Percentiles rank a stretch among this genome's conserved stretches.
These are phyloP conservation scores for Lophochroa leadbeateri DNA, from an alignment of 2,113 vertebrate genomes.

Conservation along the genomic window DNA sequence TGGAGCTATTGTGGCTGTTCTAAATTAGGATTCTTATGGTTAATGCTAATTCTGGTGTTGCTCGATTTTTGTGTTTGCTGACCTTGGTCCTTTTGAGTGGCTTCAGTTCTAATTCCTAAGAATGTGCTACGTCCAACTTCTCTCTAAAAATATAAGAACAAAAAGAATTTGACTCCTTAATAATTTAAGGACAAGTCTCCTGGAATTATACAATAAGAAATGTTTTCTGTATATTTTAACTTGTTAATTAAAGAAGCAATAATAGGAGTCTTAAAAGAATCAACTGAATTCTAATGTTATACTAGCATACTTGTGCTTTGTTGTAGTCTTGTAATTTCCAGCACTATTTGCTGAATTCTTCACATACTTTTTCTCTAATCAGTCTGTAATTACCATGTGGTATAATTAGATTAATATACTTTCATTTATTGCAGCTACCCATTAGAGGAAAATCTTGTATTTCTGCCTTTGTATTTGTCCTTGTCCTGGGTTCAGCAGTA, in stretches of 20 bases:
- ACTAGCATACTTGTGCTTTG: not conserved
- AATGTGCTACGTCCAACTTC: not conserved
- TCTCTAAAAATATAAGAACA: not conserved
- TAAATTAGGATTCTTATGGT: not conserved
- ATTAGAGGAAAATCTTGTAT: constrained; percentile 39
- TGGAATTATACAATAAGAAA: not conserved
- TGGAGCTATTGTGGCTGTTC: not conserved
- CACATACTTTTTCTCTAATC: not conserved
- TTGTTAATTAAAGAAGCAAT: constrained; percentile 52
- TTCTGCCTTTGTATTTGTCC: constrained; percentile 17
- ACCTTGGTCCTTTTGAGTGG: not conserved
- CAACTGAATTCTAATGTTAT: not conserved
- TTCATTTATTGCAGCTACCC: constrained; percentile 10
- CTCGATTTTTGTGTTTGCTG: not conserved
- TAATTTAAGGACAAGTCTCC: constrained; percentile 48
- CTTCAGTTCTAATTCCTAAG: not conserved
- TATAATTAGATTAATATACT: constrained; percentile 65
- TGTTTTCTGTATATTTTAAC: constrained; percentile 29
- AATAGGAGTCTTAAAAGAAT: constrained; percentile 8
- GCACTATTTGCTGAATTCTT: not conserved
- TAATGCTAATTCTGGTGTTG: not conserved
- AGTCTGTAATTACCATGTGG: constrained; percentile 41
- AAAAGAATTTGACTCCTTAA: constrained; percentile 16
- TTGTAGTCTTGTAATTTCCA: constrained; percentile 10
- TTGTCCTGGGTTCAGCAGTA: too few relatives aligned